These are phyloP conservation scores for Mesembrinibis cayennensis DNA, from an alignment of 2,113 vertebrate species.

Conservation along the genomic window DNA sequence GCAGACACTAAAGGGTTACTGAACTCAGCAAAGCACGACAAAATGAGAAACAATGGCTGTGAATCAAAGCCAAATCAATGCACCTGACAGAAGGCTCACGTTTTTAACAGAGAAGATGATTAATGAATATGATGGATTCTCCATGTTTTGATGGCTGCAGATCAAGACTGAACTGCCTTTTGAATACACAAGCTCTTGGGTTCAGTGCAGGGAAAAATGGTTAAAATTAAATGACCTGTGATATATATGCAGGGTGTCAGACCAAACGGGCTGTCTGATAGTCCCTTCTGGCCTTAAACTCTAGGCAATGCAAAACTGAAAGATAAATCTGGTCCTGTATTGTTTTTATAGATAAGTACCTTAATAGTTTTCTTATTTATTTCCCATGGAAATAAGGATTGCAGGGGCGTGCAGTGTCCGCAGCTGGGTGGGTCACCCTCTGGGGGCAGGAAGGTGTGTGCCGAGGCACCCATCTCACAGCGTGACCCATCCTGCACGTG, in stretches of 20 bases:
- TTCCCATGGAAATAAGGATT: not conserved
- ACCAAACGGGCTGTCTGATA: fast-evolving
- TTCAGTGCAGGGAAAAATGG: not conserved
- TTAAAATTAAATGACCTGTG: not conserved
- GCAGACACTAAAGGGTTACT: not conserved
- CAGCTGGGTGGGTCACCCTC: not conserved
- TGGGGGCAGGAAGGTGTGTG: not conserved
- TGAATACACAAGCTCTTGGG: not conserved
- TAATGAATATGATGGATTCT: constrained; percentile 1
- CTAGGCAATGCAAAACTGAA: not conserved
- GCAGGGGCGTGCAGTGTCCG: not conserved
- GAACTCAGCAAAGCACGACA: not conserved
- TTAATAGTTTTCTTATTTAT: not conserved
- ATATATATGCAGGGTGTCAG: not conserved
- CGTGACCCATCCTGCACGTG: not conserved
- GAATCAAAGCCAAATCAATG: not conserved
- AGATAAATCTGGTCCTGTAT: not conserved
- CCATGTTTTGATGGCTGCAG: constrained; percentile 11
- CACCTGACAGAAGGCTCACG: not conserved
- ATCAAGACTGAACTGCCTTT: constrained; percentile 5
- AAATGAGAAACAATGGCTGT: not conserved
- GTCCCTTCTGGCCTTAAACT: not conserved
- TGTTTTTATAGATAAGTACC: not conserved
- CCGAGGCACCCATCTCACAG: fast-evolving
- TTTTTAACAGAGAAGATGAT: not conserved